Base-by-base conservation (phyloP, 92 coral and sea anemone species). In the Actinostola sp. region DNA sequence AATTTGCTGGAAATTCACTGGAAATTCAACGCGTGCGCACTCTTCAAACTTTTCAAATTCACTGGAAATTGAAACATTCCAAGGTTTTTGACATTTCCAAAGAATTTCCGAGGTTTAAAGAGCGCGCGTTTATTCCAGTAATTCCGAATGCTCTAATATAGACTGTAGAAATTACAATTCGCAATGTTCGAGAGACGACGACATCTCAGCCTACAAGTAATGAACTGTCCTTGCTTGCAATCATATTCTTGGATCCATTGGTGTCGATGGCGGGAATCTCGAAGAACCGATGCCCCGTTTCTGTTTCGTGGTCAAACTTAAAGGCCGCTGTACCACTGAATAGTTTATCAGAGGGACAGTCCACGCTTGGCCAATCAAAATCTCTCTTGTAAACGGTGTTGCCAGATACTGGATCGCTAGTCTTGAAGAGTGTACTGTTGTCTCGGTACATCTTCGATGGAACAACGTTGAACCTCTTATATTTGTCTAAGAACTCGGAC, bases 401-500 rank as follows among this genome's bases (percentile, higher is more conserved):
- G 48, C 66, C 76, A 25, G 84, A 61, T 8, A 93, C 27, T 32
- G 48, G 74, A 54, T 86, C 89, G 26, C 80, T 67, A 19, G 92
- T 81, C 79, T 93, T 88, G 65, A 93, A 93, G 61, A 93, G 86
- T 61, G 85, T 51, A 66, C 98, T 93, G 64, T 79, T 82, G 65
- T 89, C 98, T 56, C 85, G 82, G 73, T 76, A 90, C 87, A 92
- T 88, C 68, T 69, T 90, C 15, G 98, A 75, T 3, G 98, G 98
- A 7, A 85, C 76, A 0, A 86, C 93, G 29, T 90, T 86, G 73
- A 90, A 92, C 27, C 94, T 75, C 79, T 88, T 87, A 77, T 93
- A 93, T 34, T 88, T 88, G 77, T 93, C 98, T 43, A 93, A 76
- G 57, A 89, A 86, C 73, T 93, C 98, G 29, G 98, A 90, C 32